These are phyloP conservation scores for Taeniopygia guttata DNA, from an alignment of 2,797 vertebrate species.

Conservation along the genomic window DNA sequence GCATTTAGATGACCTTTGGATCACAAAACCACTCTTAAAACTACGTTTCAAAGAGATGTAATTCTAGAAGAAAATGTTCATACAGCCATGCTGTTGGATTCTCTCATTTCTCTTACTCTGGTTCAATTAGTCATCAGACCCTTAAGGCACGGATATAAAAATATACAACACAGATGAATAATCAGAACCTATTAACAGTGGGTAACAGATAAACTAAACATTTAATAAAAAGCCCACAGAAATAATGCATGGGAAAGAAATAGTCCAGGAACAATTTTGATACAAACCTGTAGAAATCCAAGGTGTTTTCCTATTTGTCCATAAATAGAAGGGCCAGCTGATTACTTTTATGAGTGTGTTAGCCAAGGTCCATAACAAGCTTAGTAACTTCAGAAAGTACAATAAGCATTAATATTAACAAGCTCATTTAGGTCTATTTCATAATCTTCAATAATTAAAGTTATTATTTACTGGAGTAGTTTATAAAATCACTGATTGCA, in stretches of 20 bases:
- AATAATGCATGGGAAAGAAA: background rate
- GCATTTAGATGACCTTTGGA: background rate
- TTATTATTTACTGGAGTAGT: background rate
- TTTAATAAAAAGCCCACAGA: background rate
- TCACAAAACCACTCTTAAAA: background rate
- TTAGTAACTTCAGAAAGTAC: background rate
- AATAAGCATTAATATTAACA: constrained; percentile 7
- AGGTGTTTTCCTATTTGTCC: background rate
- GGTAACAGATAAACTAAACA: background rate
- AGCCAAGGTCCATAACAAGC: background rate
- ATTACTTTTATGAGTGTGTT: background rate
- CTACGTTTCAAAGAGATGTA: background rate
- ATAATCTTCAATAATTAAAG: background rate
- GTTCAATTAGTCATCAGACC: background rate
- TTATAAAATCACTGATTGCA: background rate
- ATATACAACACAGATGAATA: background rate
- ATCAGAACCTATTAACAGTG: background rate
- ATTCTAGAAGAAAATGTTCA: background rate
- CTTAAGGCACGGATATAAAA: background rate
- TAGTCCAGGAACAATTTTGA: background rate
- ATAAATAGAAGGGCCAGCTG: background rate
- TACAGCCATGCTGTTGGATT: background rate
- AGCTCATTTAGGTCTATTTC: background rate
- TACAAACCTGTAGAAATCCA: constrained; percentile 13
- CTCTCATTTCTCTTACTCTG: background rate